phyloP scores from a whole-genome alignment of 2,797 vertebrate species.

The Pachyuromys duprasi region DNA sequence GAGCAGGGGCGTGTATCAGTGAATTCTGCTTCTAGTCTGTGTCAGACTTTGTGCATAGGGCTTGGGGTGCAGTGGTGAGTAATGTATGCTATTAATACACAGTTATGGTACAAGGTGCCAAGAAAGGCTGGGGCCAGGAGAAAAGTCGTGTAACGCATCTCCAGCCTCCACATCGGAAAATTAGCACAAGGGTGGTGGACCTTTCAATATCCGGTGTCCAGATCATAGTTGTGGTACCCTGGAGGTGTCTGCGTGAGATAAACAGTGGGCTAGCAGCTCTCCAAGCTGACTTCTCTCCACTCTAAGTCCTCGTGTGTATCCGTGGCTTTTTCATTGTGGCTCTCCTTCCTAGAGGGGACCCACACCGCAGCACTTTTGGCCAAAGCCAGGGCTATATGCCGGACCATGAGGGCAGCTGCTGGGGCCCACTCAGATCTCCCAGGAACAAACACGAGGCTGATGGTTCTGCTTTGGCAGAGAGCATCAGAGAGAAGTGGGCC shows the following conservation, averaged over 20 bases:
- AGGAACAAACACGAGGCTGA: not conserved
- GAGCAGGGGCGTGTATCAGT: not conserved
- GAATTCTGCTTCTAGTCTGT: not conserved
- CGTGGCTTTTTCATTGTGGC: not conserved
- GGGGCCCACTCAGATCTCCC: not conserved
- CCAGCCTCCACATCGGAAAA: too few species aligned
- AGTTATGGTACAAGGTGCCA: not conserved
- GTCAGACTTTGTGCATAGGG: not conserved
- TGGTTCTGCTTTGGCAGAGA: not conserved
- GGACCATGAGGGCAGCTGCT: not conserved
- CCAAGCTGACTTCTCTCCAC: not conserved
- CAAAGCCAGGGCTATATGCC: not conserved
- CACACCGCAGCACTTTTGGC: not conserved
- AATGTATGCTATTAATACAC: not conserved
- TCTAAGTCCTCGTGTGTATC: not conserved
- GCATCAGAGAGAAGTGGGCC: not conserved
- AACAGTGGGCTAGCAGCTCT: not conserved
- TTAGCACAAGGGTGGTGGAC: not conserved
- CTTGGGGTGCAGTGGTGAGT: not conserved
- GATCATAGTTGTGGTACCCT: not conserved
- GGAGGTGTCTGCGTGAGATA: not conserved
- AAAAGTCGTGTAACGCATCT: not conserved
- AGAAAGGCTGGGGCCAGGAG: not conserved
- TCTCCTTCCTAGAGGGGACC: not conserved
- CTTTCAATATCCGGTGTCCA: not conserved